A percentile compares a stretch with the other conserved stretches of the same genome.
These are phyloP conservation scores for Hyles vespertilio DNA, from an alignment of 1,140 invertebrate genomes.

Conservation along the genomic window DNA sequence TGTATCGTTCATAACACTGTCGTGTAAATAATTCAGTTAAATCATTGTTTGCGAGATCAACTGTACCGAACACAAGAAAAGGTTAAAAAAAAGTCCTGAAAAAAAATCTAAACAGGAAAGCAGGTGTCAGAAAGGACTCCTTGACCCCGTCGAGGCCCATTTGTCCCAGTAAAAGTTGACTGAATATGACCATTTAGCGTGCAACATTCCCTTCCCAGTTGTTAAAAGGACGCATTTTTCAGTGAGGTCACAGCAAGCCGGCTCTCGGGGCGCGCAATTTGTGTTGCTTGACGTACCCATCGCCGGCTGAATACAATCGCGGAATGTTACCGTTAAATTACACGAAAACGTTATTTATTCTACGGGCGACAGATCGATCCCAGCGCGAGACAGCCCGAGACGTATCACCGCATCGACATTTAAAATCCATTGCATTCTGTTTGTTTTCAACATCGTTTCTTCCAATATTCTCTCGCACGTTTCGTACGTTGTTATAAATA, in stretches of 20 bases:
- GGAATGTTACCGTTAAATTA: conserved; percentile 40
- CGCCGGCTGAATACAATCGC: conserved; percentile 35
- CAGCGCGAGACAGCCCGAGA: conserved; percentile 22
- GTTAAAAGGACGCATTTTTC: conserved; percentile 46
- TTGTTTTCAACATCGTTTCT: background rate
- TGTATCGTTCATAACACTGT: too few species aligned
- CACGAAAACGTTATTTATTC: conserved; percentile 46
- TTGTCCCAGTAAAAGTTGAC: conserved; percentile 28
- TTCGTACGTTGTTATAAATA: background rate
- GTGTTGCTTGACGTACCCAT: conserved; percentile 37
- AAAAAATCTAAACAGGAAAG: background rate
- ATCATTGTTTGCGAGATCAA: too few species aligned
- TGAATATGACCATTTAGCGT: conserved; percentile 35
- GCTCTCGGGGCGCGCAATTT: conserved; percentile 29
- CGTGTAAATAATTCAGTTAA: too few species aligned
- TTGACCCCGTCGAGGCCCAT: conserved; percentile 15
- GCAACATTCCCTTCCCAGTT: conserved; percentile 28
- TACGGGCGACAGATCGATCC: conserved; percentile 30
- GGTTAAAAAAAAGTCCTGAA: too few species aligned
- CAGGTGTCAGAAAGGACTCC: background rate
- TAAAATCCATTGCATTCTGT: background rate
- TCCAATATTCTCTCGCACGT: background rate
- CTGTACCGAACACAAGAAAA: too few species aligned
- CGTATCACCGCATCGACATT: conserved; percentile 4
- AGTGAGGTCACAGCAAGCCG: conserved; percentile 10